Base-by-base conservation (phyloP, 2,797 vertebrate genomes). In the Phoeniculus purpureus region DNA sequence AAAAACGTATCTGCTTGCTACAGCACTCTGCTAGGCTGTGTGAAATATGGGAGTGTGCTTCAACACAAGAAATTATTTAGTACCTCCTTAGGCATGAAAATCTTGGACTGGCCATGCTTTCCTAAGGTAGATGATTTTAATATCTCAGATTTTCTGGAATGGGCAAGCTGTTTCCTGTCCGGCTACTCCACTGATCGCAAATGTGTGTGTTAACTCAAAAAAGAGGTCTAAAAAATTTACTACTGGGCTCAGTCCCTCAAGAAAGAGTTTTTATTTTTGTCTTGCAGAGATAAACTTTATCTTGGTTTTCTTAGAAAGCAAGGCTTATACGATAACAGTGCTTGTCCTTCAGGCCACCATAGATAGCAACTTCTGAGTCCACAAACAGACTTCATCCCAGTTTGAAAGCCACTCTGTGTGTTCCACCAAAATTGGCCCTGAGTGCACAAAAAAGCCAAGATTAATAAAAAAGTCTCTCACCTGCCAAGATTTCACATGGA, bases 221-320 rank as follows among this genome's bases (percentile, higher is more conserved):
- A 27, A 27, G 10, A 5, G 4, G 17, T 20, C 18, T 47, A 7
- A 86, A 89, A 62, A 70, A 25, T 87, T 85, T 31, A 52, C 23
- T 70, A 8, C 13, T 29, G 32, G 85, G 56, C 2, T 27, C 12
- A 80, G 27, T 52, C 12, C 15, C 27, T 32, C 55, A 10, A 65
- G 37, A 55, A 87, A 77, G 74, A 22, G 10, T 61, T 34, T 65
- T 7, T 16, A 13, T 50, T 87, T 92, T 77, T 85, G 32, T 83
- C 48, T 87, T 77, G 23, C 34, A 62, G 37, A 93, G 43, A 92
- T 64, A 86, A 81, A 25, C 10, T 85, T 77, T 87, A 59, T 77
- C 43, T 80, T 34, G 16, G 23, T 55, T 51, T 45, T 79, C 58
- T 75, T 48, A 48, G 58, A 61, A 80, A 65, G 34, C 21, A 77